Evolutionary conservation across 2,888 invertebrate species (phyloP), one percentile per base, ranked within the genome.

Genomic region (Digitonthophagus gazella): DNA sequence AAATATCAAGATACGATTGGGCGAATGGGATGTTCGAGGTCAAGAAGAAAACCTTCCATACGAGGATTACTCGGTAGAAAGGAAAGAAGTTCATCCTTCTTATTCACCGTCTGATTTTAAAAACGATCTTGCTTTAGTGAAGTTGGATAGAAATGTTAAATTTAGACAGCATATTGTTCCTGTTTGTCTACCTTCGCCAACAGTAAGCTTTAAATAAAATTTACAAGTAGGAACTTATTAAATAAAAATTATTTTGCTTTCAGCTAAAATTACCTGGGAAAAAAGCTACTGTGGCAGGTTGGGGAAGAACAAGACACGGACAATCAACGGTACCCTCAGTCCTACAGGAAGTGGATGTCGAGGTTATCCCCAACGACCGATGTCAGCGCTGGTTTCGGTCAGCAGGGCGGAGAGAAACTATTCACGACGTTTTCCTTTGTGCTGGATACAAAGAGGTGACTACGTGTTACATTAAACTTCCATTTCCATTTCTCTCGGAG

Each of bases 381-480:
- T 96, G 96, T 77, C 96, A 96, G 83, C 87, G 93, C 64, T 96
- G 96, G 96, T 96, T 96, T 83, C 85, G 95, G 65, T 93, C 95
- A 0, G 96, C 96, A 0, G 96, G 96, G 0, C 83, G 96, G 44
- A 83, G 95, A 66, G 96, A 97, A 81, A 93, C 92, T n/a, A 96
- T 96, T 71, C 95, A 96, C 76, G 95, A 96, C 76, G 96, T 96
- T 1, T 96, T 96, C 80, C 84, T 96, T 0, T 96, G 96, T 79
- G 96, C 96, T 0, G 96, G 96, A 2, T 96, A 95, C 77, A 96
- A 96, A 81, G 94, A 95, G 84, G 94, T 93, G 75, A 58, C 4
- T 57, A 57, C 22, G 22, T 22, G 22, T 22, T 22, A 6, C 22
- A n/a, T n/a, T n/a, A n/a, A n/a, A n/a, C n/a, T n/a, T n/a, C n/a